Evolutionary conservation across 2,888 invertebrate species (phyloP).

Genomic region (Hermodice carunculata): DNA sequence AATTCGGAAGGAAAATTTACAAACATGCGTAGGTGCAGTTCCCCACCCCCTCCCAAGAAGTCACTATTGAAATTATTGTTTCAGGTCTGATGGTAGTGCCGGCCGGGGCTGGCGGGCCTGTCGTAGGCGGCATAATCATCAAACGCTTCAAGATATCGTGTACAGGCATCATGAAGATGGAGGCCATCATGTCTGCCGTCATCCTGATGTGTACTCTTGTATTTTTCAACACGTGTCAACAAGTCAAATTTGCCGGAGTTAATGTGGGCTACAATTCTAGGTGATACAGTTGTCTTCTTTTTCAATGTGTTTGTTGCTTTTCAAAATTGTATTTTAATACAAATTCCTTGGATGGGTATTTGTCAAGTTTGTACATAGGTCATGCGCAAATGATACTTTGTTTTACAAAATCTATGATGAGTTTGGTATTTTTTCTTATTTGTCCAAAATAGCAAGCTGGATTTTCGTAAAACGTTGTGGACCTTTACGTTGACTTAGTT

Average conservation of each 20-base stretch:
- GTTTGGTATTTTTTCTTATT: no score
- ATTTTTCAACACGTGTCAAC: conserved; percentile 8
- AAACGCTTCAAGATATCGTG: conserved; percentile 10
- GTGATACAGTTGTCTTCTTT: neutral
- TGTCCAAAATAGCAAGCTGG: no score
- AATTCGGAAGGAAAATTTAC: no score
- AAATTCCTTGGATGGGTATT: neutral
- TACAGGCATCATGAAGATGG: conserved; percentile 12
- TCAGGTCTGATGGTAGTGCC: conserved; percentile 19
- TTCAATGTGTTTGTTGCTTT: neutral
- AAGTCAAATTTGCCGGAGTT: conserved; percentile 17
- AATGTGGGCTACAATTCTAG: conserved; percentile 9
- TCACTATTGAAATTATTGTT: no score
- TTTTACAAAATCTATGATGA: neutral
- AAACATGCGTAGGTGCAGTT: no score
- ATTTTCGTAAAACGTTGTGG: no score
- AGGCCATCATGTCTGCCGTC: neutral
- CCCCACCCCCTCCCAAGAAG: no score
- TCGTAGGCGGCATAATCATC: conserved; percentile 14
- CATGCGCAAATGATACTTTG: neutral
- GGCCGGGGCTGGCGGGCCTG: conserved; percentile 14
- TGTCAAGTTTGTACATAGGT: neutral
- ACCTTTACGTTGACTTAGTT: no score
- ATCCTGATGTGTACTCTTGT: neutral
- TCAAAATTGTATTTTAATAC: neutral